Evolutionary conservation across 2,113 vertebrate genomes (phyloP).

Genomic region (Siniperca chuatsi): DNA sequence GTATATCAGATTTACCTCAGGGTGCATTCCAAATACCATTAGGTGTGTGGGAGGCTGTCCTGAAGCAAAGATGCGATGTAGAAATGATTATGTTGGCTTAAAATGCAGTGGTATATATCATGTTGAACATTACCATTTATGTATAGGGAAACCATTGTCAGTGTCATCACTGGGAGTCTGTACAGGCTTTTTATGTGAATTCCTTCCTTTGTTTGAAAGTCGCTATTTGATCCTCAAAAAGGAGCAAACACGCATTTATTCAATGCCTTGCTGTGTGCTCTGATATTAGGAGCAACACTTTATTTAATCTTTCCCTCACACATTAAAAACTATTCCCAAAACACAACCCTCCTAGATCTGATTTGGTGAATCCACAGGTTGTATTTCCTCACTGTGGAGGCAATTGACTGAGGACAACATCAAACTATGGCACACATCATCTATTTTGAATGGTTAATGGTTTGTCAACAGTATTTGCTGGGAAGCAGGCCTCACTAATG

Average conservation of each 20-base stretch:
- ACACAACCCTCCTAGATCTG: neutral
- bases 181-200: constrained; percentile 20
- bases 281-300: neutral
- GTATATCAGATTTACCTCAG: constrained; percentile 49
- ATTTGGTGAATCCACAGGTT: constrained; percentile 37
- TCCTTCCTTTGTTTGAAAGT: constrained; percentile 10
- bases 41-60: constrained; percentile 52
- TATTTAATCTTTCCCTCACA: neutral
- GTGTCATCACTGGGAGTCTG: neutral
- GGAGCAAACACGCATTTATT: neutral
- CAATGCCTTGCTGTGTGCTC: neutral
- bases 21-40: constrained; percentile 51
- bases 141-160: constrained; percentile 1
- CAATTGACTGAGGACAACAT: constrained; percentile 16
- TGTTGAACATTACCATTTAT: constrained; percentile 35
- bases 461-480: constrained; percentile 65
- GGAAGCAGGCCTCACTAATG: constrained; percentile 57
- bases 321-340: constrained; percentile 20
- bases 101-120: constrained; percentile 3
- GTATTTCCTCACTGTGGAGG: neutral
- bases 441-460: constrained; percentile 55
- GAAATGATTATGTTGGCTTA: constrained; percentile 26
- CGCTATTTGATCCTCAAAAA: neutral
- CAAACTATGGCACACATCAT: constrained; percentile 33
- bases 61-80: constrained; percentile 35